Evolutionary conservation across 2,113 vertebrate species (phyloP).

Genomic region (Pogona vitticeps): DNA sequence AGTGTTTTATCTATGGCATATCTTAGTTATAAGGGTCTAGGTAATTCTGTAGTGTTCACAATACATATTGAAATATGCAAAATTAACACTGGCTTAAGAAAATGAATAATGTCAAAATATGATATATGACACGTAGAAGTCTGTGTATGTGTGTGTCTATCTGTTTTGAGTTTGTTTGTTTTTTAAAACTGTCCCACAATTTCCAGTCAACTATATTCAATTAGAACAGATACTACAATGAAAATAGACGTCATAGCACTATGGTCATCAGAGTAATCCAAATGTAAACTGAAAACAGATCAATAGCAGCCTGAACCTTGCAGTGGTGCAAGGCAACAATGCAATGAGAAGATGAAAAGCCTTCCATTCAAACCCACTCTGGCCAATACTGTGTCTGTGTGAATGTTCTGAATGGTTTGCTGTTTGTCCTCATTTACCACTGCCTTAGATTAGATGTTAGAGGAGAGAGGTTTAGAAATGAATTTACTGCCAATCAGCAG

Average conservation of each 20-base stretch:
- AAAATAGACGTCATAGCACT: constrained; percentile 57
- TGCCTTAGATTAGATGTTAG: constrained; percentile 38
- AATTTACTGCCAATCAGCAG: constrained; percentile 29
- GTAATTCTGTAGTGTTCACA: constrained; percentile 51
- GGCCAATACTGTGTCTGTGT: no score
- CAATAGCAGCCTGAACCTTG: constrained; percentile 13
- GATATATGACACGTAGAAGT: background rate
- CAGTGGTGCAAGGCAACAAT: constrained; percentile 42
- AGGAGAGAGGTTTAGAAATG: constrained; percentile 35
- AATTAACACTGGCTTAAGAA: constrained; percentile 32
- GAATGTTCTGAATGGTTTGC: background rate
- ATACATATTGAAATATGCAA: constrained; percentile 52
- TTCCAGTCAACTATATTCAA: constrained; percentile 48
- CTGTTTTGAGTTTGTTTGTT: background rate
- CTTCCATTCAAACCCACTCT: background rate
- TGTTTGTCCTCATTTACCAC: background rate
- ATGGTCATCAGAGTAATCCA: constrained; percentile 49
- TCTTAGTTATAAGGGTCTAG: constrained; percentile 6
- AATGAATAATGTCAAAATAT: constrained; percentile 28
- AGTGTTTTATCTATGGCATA: constrained; percentile 19
- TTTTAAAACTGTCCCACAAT: background rate
- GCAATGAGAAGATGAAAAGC: background rate
- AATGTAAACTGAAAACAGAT: constrained; percentile 21
- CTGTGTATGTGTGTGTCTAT: background rate
- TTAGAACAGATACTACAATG: constrained; percentile 13